Percentiles rank a stretch among this genome's conserved stretches.
Evolutionary conservation across 2,888 invertebrate species (phyloP).

Genomic region (Thymelicus lineola): DNA sequence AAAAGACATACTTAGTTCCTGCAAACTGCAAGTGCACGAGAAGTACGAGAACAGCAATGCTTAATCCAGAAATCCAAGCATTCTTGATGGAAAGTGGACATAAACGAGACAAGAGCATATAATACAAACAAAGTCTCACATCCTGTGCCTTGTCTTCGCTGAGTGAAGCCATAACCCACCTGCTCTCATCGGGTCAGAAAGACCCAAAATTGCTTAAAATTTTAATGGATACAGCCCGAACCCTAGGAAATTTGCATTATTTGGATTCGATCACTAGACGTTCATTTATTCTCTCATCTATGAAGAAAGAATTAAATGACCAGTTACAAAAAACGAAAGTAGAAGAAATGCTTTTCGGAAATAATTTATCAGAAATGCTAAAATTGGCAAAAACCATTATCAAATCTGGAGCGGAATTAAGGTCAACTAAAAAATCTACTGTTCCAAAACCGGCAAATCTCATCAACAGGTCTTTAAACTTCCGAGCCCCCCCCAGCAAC

Average conservation of each 20-base stretch:
- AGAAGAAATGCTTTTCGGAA: slow-evolving; percentile 22
- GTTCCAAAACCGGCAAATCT: background rate
- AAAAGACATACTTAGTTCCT: too few species aligned
- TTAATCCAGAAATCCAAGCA: too few species aligned
- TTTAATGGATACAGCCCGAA: slow-evolving; percentile 6
- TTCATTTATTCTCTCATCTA: slow-evolving; percentile 3
- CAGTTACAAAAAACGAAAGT: slow-evolving; percentile 25
- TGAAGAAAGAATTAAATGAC: slow-evolving; percentile 30
- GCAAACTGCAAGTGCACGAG: too few species aligned
- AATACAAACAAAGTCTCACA: too few species aligned
- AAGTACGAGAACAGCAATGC: too few species aligned
- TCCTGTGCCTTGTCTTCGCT: too few species aligned
- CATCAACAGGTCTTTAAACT: slow-evolving; percentile 17
- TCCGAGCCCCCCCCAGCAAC: slow-evolving; percentile 3
- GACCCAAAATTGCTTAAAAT: slow-evolving; percentile 16
- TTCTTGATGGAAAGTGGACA: too few species aligned
- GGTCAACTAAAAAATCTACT: slow-evolving; percentile 3
- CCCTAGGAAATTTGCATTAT: too few species aligned
- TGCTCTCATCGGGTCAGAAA: background rate
- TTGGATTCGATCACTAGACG: too few species aligned
- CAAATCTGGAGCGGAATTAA: slow-evolving; percentile 28
- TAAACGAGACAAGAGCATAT: too few species aligned
- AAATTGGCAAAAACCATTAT: slow-evolving; percentile 25
- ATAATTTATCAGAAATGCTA: slow-evolving; percentile 26
- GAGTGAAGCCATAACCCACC: too few species aligned